A percentile compares a stretch with the other conserved stretches of the same genome.
Conservation (phyloP, 2,113 vertebrate species). For the Himantopus leucocephalus region DNA sequence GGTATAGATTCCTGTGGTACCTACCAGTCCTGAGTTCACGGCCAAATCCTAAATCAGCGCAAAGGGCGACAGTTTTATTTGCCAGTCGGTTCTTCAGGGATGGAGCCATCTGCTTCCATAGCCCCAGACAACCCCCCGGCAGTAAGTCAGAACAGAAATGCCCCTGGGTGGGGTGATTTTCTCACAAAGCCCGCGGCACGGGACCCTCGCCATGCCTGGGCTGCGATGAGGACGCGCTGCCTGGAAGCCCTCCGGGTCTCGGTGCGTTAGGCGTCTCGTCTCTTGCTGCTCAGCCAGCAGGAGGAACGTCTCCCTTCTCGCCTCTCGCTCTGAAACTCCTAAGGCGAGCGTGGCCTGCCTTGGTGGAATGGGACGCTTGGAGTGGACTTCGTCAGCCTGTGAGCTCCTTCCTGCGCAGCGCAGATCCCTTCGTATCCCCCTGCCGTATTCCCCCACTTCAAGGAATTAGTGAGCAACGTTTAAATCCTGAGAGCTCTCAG, state of each 20-base stretch:
- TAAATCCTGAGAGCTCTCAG: neutral
- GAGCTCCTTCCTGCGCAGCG: neutral
- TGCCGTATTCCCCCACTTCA: neutral
- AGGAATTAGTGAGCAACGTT: neutral
- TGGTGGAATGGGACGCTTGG: neutral
- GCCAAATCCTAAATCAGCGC: neutral
- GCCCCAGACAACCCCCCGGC: neutral
- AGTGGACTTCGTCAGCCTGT: neutral
- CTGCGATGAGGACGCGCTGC: neutral
- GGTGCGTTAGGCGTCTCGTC: neutral
- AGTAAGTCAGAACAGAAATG: neutral
- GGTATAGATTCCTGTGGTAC: neutral
- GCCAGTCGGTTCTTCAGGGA: neutral
- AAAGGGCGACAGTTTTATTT: neutral
- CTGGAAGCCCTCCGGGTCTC: neutral
- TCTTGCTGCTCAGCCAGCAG: neutral
- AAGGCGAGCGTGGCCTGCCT: neutral
- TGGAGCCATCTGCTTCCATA: neutral
- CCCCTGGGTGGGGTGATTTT: neutral
- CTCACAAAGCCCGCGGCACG: rapidly evolving
- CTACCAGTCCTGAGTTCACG: neutral
- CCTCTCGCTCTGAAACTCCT: neutral
- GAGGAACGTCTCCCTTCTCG: neutral
- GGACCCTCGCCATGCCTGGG: neutral
- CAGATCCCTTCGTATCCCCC: neutral